A percentile compares a stretch with the other conserved stretches of the same genome.
phyloP scores from a whole-genome alignment of 2,888 invertebrate genomes.

The Prosopocoilus inquinatus region DNA sequence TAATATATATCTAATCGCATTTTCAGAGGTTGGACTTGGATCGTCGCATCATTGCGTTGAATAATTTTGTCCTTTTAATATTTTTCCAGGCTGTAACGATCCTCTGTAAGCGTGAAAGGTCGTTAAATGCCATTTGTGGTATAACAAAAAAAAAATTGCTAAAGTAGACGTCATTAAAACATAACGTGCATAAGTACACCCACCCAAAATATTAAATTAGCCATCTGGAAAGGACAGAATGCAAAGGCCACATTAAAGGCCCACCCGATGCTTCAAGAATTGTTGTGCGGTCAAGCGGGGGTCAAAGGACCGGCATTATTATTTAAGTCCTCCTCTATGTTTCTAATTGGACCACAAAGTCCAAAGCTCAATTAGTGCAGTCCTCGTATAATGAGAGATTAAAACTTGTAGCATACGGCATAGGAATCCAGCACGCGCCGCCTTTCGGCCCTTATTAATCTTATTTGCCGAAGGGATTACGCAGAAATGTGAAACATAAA shows the following conservation, averaged over 20 bases:
- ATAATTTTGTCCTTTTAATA: no score
- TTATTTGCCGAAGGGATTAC: conserved; percentile 16
- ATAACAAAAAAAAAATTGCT: no score
- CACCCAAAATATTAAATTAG: conserved; percentile 11
- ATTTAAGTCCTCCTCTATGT: conserved; percentile 26
- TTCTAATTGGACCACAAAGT: conserved; percentile 31
- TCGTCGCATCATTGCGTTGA: no score
- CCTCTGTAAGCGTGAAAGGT: no score
- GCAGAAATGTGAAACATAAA: conserved; percentile 8
- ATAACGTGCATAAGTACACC: no score
- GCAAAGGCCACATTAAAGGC: conserved; percentile 26
- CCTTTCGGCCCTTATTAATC: conserved; percentile 14
- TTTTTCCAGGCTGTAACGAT: no score
- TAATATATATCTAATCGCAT: no score
- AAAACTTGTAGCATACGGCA: conserved; percentile 8
- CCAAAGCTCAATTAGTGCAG: conserved; percentile 16
- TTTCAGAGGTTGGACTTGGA: no score
- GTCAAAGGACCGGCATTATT: conserved; percentile 31
- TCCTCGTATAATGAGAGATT: conserved; percentile 27
- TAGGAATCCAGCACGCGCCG: conserved; percentile 4
- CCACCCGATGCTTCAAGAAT: conserved; percentile 28
- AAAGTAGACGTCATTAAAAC: no score
- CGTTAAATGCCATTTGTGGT: no score
- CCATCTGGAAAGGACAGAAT: conserved; percentile 3
- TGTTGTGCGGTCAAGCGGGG: conserved; percentile 29